Conservation (phyloP, 2,797 vertebrate genomes). For the Gymnodraco acuticeps region DNA sequence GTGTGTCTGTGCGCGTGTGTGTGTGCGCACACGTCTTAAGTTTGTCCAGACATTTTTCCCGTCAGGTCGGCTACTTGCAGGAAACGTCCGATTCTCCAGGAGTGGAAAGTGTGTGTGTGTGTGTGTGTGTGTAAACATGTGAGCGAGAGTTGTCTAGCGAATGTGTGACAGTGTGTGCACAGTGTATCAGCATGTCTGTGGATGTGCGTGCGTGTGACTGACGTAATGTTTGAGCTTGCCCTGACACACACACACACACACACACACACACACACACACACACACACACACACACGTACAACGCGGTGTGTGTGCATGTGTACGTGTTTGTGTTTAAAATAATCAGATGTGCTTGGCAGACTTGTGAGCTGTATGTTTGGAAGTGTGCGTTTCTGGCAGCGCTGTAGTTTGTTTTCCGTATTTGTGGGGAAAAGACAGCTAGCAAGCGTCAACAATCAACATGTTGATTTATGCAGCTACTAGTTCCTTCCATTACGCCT, state of each 20-base stretch:
- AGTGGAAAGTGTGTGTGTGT: conserved; percentile 70
- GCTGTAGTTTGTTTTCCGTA: conserved; percentile 74
- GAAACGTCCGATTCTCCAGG: conserved; percentile 72
- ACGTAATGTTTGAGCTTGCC: conserved; percentile 79
- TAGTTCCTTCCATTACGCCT: conserved; percentile 83
- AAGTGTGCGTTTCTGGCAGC: conserved; percentile 61
- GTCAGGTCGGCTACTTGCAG: conserved; percentile 58
- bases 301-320: conserved; percentile 19
- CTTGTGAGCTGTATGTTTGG: conserved; percentile 31
- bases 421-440: conserved; percentile 68
- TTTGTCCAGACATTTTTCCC: conserved; percentile 80
- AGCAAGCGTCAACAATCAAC: conserved; percentile 79
- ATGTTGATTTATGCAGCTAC: conserved; percentile 82
- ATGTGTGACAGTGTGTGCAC: conserved; percentile 31
- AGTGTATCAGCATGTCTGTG: conserved; percentile 38
- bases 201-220: conserved; percentile 53
- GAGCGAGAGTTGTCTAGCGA: conserved; percentile 22
- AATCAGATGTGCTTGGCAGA: conserved; percentile 64
- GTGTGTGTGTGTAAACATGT: conserved; percentile 29
- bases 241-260: conserved; percentile 55
- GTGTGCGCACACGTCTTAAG: conserved; percentile 50
- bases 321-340: conserved; percentile 44
- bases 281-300: conserved; percentile 30
- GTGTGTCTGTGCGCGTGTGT: conserved; percentile 51
- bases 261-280: conserved; percentile 42